Conservation (phyloP, 1,140 invertebrate genomes). For the Listronotus oregonensis region DNA sequence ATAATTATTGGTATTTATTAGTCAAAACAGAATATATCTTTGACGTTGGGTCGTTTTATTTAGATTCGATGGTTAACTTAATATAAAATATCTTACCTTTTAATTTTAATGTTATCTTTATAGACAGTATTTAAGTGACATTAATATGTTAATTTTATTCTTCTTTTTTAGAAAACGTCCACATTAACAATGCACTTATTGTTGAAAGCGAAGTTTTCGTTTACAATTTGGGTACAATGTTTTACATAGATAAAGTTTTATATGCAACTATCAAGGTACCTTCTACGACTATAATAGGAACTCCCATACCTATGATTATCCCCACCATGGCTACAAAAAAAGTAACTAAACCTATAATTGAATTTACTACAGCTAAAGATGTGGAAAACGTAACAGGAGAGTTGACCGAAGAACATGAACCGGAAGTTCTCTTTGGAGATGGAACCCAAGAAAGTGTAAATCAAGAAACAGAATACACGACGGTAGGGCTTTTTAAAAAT, state of each 20-base stretch:
- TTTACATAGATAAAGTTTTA: slow-evolving; percentile 63
- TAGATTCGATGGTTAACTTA: no score
- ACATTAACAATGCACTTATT: slow-evolving; percentile 62
- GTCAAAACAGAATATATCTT: no score
- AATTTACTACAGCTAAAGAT: slow-evolving; percentile 14
- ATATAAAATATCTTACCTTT: no score
- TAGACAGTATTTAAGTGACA: no score
- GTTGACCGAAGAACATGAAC: slow-evolving; percentile 14
- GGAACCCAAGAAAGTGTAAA: slow-evolving; percentile 8
- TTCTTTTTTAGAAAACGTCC: slow-evolving; percentile 55
- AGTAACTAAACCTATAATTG: neutral
- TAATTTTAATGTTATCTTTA: no score
- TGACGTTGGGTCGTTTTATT: no score
- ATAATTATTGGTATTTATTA: no score
- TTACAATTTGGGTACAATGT: slow-evolving; percentile 67
- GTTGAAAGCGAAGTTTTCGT: slow-evolving; percentile 66
- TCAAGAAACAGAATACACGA: slow-evolving; percentile 15
- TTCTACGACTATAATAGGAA: slow-evolving; percentile 13
- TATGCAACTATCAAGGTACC: slow-evolving; percentile 53
- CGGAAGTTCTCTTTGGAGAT: slow-evolving; percentile 30
- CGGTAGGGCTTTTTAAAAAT: slow-evolving; percentile 7
- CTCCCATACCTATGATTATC: neutral
- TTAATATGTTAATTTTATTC: neutral
- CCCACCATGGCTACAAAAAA: neutral
- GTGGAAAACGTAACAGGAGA: slow-evolving; percentile 20